Evolutionary conservation across 2,797 vertebrate genomes (phyloP), one percentile per base, ranked within the genome.

Genomic region (Enteromius afrohamiltoni): DNA sequence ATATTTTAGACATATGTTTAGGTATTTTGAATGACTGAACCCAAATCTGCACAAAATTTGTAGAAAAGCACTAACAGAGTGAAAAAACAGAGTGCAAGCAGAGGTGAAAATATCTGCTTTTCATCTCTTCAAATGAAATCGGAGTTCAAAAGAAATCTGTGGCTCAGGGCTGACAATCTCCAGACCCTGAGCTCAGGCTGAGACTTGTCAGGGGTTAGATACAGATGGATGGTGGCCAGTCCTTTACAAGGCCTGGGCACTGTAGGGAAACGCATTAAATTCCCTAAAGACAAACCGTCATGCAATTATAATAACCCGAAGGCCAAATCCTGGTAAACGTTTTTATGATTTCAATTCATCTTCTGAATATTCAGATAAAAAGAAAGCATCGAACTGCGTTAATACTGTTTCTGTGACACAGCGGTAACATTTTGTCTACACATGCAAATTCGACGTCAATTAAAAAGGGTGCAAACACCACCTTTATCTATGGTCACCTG

Each of bases 151-250:
- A 77, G 58, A 53, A 55, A n/a, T 67, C n/a, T 67, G 58, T 68
- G 4, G 45, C 42, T 65, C 80, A 29, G 51, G 60, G 60, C 70
- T 75, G 64, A 77, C 0, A 13, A 45, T 77, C 73, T 83, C 73
- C 73, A 83, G 73, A 77, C 60, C 31, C 34, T 45, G 49, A 55
- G 16, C 10, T 65, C 47, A 29, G 71, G 70, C 23, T 77, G 62
- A 67, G 58, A 37, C 73, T 77, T 53, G 45, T 77, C 73, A 68
- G 34, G 40, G 77, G 47, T 69, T 26, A 19, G 47, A 83, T 53
- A 11, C 47, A 83, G 81, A 83, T 77, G 73, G 81, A 83, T 83
- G 73, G 23, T 40, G 49, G 71, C 47, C 34, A 37, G 31, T 42
- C 8, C 0, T 37, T 55, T 23, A 45, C 71, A 42, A 68, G 80